Base-by-base conservation (phyloP, 2,797 vertebrate species). In the Eulemur rubriventer region DNA sequence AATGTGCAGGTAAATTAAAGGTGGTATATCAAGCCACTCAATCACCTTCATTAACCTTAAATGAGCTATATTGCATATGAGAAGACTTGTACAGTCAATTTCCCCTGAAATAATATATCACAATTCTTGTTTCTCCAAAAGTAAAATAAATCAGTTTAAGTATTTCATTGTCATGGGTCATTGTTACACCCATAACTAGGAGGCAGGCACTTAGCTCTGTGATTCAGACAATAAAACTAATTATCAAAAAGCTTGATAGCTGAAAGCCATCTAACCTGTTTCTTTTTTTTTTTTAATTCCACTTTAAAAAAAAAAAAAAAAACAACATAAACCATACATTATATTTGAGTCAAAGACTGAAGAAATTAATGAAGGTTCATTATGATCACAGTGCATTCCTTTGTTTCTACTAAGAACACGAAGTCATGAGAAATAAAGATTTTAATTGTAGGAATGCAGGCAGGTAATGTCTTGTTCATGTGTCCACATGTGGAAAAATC, bases 31-130 rank as follows among this genome's bases (percentile, higher is more conserved):
- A 96, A 96, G 48, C 78, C 26, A 92, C 72, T 97, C 87, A 76
- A 18, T 98, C 84, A 97, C 87, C 57, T 95, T 97, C 94, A 94
- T 94, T 96, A 97, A 92, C 83, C 95, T 97, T 92, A 94, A 96
- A 92, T 96, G 92, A 96, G 70, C 61, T 92, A 50, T 9, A 81
- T 12, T 52, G 28, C 57, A 22, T 57, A 65, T 59, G 63, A 91
- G 52, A 93, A 89, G 86, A 81, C 50, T 33, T 50, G 35, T 84
- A 84, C 83, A 96, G 89, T 94, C 81, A 72, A 91, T 94, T 97
- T 96, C 91, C 79, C 63, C 65, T 89, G 43, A 89, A 96, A 96
- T 96, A 94, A 90, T 96, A n/a, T 52, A 95, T 90, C 81, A 94
- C 80, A 93, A 30, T 89, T 92, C 72, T 95, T 95, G 50, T 96